phyloP scores from a whole-genome alignment of 2,797 vertebrate species.

The Melanotaenia boesemani region DNA sequence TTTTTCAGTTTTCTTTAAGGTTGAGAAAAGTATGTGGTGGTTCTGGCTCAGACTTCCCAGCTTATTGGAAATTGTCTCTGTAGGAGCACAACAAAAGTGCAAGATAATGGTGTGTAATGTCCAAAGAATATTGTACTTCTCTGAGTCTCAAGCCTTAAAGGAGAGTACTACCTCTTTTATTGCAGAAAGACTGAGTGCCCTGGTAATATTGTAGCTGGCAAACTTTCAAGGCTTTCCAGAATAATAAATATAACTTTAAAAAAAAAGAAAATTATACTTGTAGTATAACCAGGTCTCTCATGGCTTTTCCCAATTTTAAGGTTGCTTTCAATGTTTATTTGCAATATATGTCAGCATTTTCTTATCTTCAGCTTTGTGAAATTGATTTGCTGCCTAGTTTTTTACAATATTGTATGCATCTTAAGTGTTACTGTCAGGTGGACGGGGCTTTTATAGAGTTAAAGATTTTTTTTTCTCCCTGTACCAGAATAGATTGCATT shows the following conservation, averaged over 20 bases:
- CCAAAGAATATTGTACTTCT: slow-evolving; percentile 60
- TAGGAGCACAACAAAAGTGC: slow-evolving; percentile 29
- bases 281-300: background rate
- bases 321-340: slow-evolving; percentile 34
- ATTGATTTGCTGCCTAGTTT: background rate
- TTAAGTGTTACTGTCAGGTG: slow-evolving; percentile 7
- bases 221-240: slow-evolving; percentile 35
- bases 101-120: slow-evolving; percentile 67
- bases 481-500: background rate
- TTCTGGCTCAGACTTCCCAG: background rate
- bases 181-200: slow-evolving; percentile 58
- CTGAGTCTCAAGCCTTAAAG: slow-evolving; percentile 61
- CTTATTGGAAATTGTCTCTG: background rate
- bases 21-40: background rate
- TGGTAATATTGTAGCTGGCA: slow-evolving; percentile 58
- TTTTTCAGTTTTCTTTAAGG: background rate
- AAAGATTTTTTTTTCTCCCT: background rate
- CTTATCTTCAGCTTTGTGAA: slow-evolving; percentile 26
- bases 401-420: slow-evolving; percentile 22
- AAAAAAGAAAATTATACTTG: background rate
- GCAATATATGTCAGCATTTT: slow-evolving; percentile 32
- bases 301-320: slow-evolving; percentile 19
- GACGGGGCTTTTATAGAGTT: background rate
- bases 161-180: slow-evolving; percentile 71
- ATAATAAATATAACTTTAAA: slow-evolving; percentile 5